A percentile compares a stretch with the other conserved stretches of the same genome.
Conservation (phyloP, 1,140 invertebrate genomes). For the Thrips palmi region DNA sequence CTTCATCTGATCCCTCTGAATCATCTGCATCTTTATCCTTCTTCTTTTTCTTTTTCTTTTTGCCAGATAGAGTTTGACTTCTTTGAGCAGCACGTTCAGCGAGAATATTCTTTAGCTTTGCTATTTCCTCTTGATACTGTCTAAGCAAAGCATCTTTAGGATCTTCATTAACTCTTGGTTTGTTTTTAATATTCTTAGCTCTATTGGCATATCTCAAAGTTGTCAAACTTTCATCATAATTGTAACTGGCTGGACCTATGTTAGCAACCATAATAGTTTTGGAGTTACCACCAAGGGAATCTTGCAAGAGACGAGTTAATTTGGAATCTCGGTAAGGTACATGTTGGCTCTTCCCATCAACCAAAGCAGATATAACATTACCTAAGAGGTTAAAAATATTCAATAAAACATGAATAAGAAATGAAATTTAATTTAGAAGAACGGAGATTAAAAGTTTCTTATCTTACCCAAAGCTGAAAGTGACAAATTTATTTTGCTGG, state of each 20-base stretch:
- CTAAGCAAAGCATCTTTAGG: slow-evolving; percentile 91
- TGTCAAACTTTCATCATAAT: slow-evolving; percentile 95
- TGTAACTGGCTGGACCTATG: slow-evolving; percentile 85
- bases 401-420: too few species aligned
- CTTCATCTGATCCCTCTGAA: slow-evolving; percentile 9
- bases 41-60: slow-evolving; percentile 15
- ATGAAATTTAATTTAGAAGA: too few species aligned
- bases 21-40: slow-evolving; percentile 10
- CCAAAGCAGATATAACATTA: slow-evolving; percentile 87
- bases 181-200: slow-evolving; percentile 95
- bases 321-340: slow-evolving; percentile 93
- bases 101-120: slow-evolving; percentile 71
- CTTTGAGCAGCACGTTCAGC: slow-evolving; percentile 41
- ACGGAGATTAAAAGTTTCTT: too few species aligned
- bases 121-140: slow-evolving; percentile 93
- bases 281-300: slow-evolving; percentile 89
- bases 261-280: slow-evolving; percentile 96
- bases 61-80: slow-evolving; percentile 18
- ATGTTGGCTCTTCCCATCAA: slow-evolving; percentile 84
- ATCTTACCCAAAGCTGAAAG: slow-evolving; percentile 77
- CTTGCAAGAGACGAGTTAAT: slow-evolving; percentile 77
- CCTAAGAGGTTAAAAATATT: too few species aligned
- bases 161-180: slow-evolving; percentile 92
- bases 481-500: slow-evolving; percentile 89
- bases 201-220: slow-evolving; percentile 92